A percentile compares a stretch with the other conserved stretches of the same genome.
Evolutionary conservation across 2,113 vertebrate species (phyloP).

Genomic region (Tympanuchus pallidicinctus): DNA sequence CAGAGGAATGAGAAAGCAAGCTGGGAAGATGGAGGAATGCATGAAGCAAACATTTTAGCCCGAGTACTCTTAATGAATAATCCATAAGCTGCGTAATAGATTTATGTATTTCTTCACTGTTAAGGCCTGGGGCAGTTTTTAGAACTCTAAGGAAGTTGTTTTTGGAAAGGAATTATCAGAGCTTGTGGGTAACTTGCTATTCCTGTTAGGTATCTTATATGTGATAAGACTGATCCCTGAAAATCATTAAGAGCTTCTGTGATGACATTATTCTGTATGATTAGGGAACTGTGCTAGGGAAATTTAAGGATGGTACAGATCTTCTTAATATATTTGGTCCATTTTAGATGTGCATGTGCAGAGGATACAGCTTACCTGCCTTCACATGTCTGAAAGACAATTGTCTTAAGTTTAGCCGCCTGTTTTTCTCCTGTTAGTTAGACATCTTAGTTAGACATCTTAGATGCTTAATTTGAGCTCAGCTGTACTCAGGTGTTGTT

Average conservation of each 20-base stretch:
- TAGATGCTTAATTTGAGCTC: background rate
- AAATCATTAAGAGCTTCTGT: background rate
- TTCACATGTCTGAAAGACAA: background rate
- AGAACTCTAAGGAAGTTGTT: background rate
- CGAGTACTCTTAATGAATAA: conserved; percentile 33
- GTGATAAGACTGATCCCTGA: background rate
- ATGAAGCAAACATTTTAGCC: background rate
- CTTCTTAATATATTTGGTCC: background rate
- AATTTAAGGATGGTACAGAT: background rate
- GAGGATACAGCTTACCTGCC: background rate
- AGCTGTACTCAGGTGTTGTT: background rate
- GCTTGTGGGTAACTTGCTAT: background rate
- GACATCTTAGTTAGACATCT: background rate
- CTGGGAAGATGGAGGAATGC: background rate
- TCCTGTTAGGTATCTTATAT: background rate
- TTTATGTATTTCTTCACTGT: background rate
- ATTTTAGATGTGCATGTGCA: background rate
- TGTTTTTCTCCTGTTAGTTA: background rate
- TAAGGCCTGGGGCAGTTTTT: background rate
- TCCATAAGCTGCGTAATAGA: conserved; percentile 14
- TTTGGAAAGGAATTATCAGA: conserved; percentile 30
- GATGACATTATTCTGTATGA: background rate
- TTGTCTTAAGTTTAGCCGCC: background rate
- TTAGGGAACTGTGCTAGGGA: background rate
- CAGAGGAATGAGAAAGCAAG: background rate